Evolutionary conservation across 2,113 vertebrate species (phyloP).

Genomic region (Casuarius casuarius): DNA sequence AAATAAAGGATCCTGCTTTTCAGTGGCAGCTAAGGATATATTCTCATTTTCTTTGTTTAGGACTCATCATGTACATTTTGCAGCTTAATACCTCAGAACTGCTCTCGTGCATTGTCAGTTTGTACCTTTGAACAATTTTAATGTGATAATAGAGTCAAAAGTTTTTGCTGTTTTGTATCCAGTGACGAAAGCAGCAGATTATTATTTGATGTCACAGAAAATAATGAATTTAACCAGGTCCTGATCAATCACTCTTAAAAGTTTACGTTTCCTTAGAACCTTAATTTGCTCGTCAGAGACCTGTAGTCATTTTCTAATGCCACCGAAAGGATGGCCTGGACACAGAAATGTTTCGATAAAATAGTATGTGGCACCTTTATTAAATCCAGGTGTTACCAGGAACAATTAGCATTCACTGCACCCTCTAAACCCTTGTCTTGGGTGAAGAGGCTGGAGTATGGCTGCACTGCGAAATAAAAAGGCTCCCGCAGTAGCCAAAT

Average conservation of each 20-base stretch:
- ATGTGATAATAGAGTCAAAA: background rate
- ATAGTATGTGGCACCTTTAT: background rate
- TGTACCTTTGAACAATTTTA: background rate
- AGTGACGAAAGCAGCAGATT: background rate
- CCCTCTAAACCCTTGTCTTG: no score
- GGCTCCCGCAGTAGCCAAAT: no score
- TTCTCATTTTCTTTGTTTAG: background rate
- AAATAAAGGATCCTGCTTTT: background rate
- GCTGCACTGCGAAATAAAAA: no score
- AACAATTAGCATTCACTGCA: background rate
- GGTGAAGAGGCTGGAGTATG: no score
- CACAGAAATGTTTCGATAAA: conserved; percentile 22
- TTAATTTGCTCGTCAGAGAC: background rate
- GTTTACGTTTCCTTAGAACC: background rate
- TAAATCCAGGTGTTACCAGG: background rate
- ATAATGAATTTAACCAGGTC: background rate
- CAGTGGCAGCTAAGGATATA: background rate
- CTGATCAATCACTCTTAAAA: background rate
- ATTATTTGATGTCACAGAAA: background rate
- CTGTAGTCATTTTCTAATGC: background rate
- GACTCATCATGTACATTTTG: background rate
- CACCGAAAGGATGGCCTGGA: background rate
- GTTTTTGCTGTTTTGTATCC: background rate
- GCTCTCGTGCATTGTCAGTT: background rate
- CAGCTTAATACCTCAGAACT: background rate